These are phyloP conservation scores for Gallinago media DNA, from an alignment of 2,113 vertebrate species.

Conservation along the genomic window DNA sequence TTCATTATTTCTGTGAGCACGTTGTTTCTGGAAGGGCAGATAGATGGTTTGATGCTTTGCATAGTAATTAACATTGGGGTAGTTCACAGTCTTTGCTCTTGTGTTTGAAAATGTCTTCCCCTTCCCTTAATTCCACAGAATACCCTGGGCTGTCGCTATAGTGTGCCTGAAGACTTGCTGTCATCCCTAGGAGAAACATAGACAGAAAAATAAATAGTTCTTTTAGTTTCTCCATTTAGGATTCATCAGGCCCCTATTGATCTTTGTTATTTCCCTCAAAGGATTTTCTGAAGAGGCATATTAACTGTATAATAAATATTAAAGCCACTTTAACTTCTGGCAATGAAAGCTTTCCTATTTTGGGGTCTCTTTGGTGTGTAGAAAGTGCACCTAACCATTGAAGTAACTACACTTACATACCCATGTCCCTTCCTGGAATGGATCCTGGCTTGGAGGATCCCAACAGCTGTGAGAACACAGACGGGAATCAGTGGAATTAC, in stretches of 20 bases:
- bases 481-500: neutral
- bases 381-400: neutral
- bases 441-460: neutral
- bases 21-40: neutral
- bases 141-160: neutral
- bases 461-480: neutral
- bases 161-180: neutral
- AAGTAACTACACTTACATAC: neutral
- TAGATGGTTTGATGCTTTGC: neutral
- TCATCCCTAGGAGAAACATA: constrained; percentile 38
- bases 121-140: neutral
- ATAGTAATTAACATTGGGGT: neutral
- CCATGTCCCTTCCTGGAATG: neutral
- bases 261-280: constrained; percentile 65
- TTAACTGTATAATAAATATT: constrained; percentile 73
- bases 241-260: constrained; percentile 60
- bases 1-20: neutral
- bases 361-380: neutral
- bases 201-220: constrained; percentile 69
- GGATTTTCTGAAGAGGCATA: constrained; percentile 58
- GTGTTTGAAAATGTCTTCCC: neutral
- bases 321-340: constrained; percentile 62
- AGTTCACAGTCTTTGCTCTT: neutral
- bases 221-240: constrained; percentile 70
- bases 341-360: constrained; percentile 33